Evolutionary conservation across 2,888 invertebrate genomes (phyloP).

Genomic region (Amiota communis): DNA sequence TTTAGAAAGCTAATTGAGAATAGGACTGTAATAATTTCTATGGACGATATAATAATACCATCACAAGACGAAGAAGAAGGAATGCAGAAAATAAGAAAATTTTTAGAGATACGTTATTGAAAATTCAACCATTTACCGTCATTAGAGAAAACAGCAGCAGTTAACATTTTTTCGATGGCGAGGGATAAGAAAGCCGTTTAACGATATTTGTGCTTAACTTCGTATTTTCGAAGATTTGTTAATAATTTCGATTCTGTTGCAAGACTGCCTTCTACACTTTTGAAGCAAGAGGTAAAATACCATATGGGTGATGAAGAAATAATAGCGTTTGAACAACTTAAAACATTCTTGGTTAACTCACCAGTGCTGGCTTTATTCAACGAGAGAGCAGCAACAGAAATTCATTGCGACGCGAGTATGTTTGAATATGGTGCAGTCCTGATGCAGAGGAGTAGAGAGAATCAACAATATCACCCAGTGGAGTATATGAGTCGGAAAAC

Average conservation of each 20-base stretch:
- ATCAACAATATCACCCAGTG: constrained; percentile 36
- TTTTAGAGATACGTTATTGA: constrained; percentile 42
- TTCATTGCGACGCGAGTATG: constrained; percentile 47
- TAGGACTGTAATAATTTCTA: background rate
- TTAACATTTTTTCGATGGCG: constrained; percentile 37
- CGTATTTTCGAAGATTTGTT: constrained; percentile 41
- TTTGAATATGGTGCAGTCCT: constrained; percentile 46
- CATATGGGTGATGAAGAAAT: constrained; percentile 35
- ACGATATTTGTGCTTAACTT: constrained; percentile 42
- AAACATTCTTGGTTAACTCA: constrained; percentile 29
- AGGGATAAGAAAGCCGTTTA: constrained; percentile 40
- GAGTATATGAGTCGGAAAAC: constrained; percentile 44
- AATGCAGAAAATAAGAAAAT: constrained; percentile 7
- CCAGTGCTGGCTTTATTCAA: constrained; percentile 45
- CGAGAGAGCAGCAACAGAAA: background rate
- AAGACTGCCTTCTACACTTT: background rate
- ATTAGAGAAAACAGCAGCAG: constrained; percentile 36
- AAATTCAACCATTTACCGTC: constrained; percentile 37
- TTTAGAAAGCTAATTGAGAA: constrained; percentile 17
- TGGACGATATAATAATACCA: constrained; percentile 17
- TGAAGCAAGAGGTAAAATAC: constrained; percentile 23
- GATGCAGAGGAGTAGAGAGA: constrained; percentile 42
- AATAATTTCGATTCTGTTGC: constrained; percentile 14
- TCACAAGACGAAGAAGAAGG: background rate
- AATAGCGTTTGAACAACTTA: constrained; percentile 37